These are phyloP conservation scores for Calosoma granatense DNA, from an alignment of 1,140 invertebrate genomes.

Conservation along the genomic window DNA sequence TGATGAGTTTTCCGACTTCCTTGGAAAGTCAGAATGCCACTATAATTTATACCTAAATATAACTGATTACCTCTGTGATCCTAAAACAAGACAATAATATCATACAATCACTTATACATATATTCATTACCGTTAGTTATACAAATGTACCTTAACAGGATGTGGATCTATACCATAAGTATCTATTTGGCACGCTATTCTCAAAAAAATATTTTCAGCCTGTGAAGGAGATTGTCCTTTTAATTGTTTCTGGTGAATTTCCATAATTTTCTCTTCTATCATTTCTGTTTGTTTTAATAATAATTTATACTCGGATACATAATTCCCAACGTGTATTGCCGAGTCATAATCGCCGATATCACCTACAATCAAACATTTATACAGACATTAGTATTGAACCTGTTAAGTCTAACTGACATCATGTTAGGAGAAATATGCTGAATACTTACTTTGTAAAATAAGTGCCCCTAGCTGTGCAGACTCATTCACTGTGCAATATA, in stretches of 20 bases:
- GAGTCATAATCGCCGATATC: constrained; percentile 92
- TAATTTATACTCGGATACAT: constrained; percentile 84
- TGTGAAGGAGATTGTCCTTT: constrained; percentile 61
- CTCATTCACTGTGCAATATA: constrained; percentile 84
- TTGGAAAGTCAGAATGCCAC: constrained; percentile 90
- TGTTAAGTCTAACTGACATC: not conserved
- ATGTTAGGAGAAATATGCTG: not conserved
- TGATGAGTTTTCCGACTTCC: constrained; percentile 85
- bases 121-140: no score
- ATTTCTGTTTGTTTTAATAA: constrained; percentile 82
- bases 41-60: constrained; percentile 90
- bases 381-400: not conserved
- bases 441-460: constrained; percentile 79
- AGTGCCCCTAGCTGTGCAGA: constrained; percentile 82
- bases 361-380: constrained; percentile 46
- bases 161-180: constrained; percentile 97
- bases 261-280: constrained; percentile 84
- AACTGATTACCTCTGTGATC: constrained; percentile 82
- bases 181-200: constrained; percentile 79
- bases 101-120: constrained; percentile 11
- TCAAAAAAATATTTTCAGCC: constrained; percentile 76
- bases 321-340: constrained; percentile 77
- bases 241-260: constrained; percentile 73
- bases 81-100: constrained; percentile 38
- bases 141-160: constrained; percentile 94